phyloP scores from a whole-genome alignment of 2,888 invertebrate species.

The Bimastos eiseni region DNA sequence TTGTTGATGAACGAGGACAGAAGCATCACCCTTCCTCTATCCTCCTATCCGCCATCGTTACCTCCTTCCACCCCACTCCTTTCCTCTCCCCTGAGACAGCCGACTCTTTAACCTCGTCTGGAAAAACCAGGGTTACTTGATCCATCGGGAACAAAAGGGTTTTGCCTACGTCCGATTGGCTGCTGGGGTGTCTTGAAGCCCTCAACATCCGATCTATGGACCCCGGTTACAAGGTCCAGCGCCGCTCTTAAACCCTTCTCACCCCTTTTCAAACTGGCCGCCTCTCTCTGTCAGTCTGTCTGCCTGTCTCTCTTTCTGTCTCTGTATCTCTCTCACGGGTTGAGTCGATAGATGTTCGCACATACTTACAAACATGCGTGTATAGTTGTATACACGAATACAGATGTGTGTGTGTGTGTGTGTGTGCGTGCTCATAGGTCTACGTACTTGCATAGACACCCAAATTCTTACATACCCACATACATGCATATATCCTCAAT shows the following conservation, averaged over 20 bases:
- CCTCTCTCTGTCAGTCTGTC: too few species aligned
- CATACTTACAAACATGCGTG: not conserved
- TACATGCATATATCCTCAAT: not conserved
- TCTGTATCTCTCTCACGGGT: too few species aligned
- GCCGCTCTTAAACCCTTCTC: not conserved
- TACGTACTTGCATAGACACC: not conserved
- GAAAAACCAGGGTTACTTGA: not conserved
- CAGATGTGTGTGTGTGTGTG: not conserved
- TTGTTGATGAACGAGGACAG: too few species aligned
- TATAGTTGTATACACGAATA: not conserved
- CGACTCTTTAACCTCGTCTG: not conserved
- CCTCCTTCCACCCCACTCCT: not conserved
- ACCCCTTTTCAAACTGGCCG: not conserved
- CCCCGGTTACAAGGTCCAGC: not conserved
- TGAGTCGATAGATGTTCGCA: not conserved
- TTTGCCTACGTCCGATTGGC: not conserved
- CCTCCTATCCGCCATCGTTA: too few species aligned
- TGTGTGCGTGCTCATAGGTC: not conserved
- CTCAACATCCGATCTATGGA: not conserved
- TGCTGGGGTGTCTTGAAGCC: not conserved
- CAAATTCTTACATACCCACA: not conserved
- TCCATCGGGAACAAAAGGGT: not conserved
- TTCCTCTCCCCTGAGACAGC: not conserved
- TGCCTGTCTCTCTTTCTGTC: too few species aligned
- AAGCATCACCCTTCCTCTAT: too few species aligned